These are phyloP conservation scores for Tricholaema leucomelas DNA, from an alignment of 2,113 vertebrate species.

Conservation along the genomic window DNA sequence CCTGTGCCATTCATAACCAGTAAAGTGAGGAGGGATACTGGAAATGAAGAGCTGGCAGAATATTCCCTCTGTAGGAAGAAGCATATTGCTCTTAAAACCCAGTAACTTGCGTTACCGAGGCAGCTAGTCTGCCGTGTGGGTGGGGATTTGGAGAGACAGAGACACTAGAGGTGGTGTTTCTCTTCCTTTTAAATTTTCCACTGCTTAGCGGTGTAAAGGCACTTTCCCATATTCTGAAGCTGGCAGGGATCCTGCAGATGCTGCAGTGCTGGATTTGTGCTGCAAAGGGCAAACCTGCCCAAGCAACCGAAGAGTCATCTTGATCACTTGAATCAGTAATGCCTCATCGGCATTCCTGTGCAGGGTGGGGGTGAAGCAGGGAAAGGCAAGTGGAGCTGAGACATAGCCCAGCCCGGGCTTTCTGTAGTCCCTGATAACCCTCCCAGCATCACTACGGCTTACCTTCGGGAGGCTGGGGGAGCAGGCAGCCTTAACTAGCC, in stretches of 20 bases:
- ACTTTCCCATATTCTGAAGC: not conserved
- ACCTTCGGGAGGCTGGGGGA: fast-evolving
- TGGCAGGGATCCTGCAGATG: not conserved
- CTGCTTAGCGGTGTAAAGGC: not conserved
- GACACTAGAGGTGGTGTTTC: not conserved
- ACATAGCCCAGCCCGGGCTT: fast-evolving
- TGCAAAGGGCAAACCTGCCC: not conserved
- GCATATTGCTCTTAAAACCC: not conserved
- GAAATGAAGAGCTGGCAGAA: not conserved
- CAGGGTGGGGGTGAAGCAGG: not conserved
- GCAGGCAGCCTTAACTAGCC: not conserved
- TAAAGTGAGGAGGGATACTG: not conserved
- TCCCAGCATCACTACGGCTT: not conserved
- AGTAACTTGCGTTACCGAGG: not conserved
- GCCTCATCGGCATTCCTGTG: not conserved
- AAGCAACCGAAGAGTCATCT: not conserved
- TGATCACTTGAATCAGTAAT: not conserved
- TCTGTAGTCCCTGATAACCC: not conserved
- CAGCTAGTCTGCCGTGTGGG: not conserved
- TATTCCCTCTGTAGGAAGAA: not conserved
- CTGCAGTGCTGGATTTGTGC: not conserved
- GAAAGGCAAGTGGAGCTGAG: not conserved
- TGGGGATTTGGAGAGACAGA: not conserved
- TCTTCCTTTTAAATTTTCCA: conserved; percentile 11
- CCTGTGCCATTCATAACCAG: not conserved